Conservation (phyloP, 2,797 vertebrate genomes). For the Hypotaenidia okinawae region DNA sequence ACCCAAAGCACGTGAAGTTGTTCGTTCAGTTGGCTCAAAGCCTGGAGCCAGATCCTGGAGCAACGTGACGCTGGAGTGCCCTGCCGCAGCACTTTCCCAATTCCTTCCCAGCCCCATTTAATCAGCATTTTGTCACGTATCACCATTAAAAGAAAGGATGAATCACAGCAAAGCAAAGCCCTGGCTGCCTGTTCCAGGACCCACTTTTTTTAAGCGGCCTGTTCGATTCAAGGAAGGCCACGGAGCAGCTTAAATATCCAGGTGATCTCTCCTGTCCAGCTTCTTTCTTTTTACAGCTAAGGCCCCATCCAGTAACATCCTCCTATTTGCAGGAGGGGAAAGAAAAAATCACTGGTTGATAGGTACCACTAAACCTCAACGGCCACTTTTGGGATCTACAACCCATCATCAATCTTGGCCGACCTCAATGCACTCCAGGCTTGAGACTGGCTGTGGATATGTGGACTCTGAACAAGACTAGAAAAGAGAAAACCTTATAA, state of each 20-base stretch:
- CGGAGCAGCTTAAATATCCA: not conserved
- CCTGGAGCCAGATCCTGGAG: not conserved
- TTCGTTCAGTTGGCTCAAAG: not conserved
- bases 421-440: not conserved
- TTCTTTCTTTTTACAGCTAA: not conserved
- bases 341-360: not conserved
- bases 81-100: not conserved
- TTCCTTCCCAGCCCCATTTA: not conserved
- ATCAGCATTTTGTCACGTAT: not conserved
- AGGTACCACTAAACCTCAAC: not conserved
- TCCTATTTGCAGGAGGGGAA: not conserved
- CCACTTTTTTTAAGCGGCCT: not conserved
- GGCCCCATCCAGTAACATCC: not conserved
- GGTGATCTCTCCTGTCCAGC: not conserved
- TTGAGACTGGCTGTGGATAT: not conserved
- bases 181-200: not conserved
- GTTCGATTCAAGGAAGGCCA: not conserved
- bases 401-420: not conserved
- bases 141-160: not conserved
- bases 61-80: fast-evolving
- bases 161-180: not conserved
- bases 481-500: not conserved
- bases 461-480: not conserved
- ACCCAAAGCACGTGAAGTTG: not conserved
- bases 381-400: not conserved